These are phyloP conservation scores for Eilema griseolum DNA, from an alignment of 2,888 invertebrate species.

Conservation along the genomic window DNA sequence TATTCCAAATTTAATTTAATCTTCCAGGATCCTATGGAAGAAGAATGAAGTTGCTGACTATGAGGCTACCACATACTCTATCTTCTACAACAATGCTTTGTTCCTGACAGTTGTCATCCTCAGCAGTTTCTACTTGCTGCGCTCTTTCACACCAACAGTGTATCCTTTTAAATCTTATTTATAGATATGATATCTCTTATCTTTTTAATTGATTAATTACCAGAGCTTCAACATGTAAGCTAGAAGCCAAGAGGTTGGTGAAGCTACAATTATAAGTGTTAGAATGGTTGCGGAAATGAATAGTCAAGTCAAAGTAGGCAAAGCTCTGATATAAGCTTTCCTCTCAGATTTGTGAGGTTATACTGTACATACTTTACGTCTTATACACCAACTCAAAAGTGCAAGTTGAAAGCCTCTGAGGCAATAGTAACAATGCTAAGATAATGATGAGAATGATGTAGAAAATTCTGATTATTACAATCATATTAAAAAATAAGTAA, in stretches of 20 bases:
- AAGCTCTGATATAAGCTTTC: not conserved
- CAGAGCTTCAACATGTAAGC: not conserved
- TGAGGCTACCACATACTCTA: constrained; percentile 99
- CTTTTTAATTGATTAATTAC: not conserved
- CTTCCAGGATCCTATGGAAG: constrained; percentile 96
- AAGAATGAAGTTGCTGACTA: constrained; percentile 99
- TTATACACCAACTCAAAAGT: not conserved
- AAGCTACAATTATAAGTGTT: not conserved
- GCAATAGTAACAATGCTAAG: not conserved
- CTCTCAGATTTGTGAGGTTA: not conserved
- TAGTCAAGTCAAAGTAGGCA: too few species aligned
- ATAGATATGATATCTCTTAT: not conserved
- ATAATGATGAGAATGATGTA: not conserved
- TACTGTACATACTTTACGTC: not conserved
- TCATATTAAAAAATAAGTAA: too few species aligned
- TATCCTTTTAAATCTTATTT: constrained; percentile 87
- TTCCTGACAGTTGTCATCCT: constrained; percentile 97
- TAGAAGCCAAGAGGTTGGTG: not conserved
- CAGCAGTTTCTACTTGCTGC: constrained; percentile 97
- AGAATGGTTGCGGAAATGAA: too few species aligned
- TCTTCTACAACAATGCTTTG: constrained; percentile 99
- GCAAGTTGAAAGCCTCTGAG: not conserved
- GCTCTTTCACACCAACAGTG: constrained; percentile 95
- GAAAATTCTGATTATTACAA: too few species aligned
- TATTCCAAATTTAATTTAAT: not conserved